A percentile compares a stretch with the other conserved stretches of the same genome.
Conservation (phyloP, 2,797 vertebrate genomes). For the Phalloptychus januarius region DNA sequence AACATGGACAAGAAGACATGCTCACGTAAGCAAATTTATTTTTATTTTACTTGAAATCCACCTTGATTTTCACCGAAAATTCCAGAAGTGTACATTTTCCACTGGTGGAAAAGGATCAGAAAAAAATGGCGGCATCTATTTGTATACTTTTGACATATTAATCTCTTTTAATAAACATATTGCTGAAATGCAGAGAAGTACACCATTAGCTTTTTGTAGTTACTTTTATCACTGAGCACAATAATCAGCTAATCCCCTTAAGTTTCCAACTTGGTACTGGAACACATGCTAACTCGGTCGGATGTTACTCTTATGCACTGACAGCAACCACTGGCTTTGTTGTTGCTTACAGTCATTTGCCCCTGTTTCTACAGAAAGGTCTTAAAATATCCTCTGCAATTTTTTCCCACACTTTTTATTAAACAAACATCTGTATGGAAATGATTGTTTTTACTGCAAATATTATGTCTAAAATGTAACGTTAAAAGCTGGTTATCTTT, state of each 20-base stretch:
- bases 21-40: conserved; percentile 59
- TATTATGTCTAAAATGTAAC: background rate
- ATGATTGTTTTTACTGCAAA: background rate
- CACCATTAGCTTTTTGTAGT: background rate
- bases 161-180: too few species aligned
- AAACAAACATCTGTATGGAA: background rate
- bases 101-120: background rate
- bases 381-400: background rate
- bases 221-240: background rate
- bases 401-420: too few species aligned
- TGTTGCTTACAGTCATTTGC: background rate
- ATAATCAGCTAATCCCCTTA: background rate
- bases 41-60: background rate
- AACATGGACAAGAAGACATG: conserved; percentile 56
- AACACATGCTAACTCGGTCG: background rate
- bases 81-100: background rate
- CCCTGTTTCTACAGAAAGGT: background rate
- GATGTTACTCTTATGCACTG: background rate
- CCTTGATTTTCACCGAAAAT: background rate
- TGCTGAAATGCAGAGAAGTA: background rate
- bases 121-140: background rate
- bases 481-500: background rate
- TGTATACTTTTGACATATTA: background rate
- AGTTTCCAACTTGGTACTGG: background rate
- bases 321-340: background rate